Evolutionary conservation across 2,797 vertebrate genomes (phyloP).

Genomic region (Smutsia temminckii): DNA sequence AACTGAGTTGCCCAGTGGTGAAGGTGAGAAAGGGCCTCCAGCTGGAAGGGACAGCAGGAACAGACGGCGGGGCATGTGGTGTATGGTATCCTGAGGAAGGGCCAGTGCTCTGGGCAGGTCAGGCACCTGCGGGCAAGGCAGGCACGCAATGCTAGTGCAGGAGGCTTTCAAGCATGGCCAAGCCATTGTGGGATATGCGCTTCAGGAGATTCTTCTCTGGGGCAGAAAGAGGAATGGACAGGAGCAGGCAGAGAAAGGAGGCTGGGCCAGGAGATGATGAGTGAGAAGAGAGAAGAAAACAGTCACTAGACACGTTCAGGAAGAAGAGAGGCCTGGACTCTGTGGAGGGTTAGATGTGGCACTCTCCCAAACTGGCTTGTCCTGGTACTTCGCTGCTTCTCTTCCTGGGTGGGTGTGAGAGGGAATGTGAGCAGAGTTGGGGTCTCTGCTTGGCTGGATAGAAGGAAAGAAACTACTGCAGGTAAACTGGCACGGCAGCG

Average conservation of each 20-base stretch:
- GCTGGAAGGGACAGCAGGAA: not conserved
- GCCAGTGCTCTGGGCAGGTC: not conserved
- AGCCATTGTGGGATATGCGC: rapidly evolving
- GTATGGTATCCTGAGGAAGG: rapidly evolving
- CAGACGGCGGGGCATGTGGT: rapidly evolving
- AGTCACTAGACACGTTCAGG: too few species aligned
- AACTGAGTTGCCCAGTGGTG: rapidly evolving
- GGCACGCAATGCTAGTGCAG: not conserved
- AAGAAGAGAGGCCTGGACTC: not conserved
- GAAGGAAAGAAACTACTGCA: not conserved
- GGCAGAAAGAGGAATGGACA: not conserved
- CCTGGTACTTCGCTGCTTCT: too few species aligned
- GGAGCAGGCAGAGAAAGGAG: not conserved
- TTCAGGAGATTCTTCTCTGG: not conserved
- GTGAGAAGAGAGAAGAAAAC: not conserved
- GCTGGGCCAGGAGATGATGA: too few species aligned
- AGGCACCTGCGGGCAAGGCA: not conserved
- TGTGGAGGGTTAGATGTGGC: rapidly evolving
- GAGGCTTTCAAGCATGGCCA: not conserved
- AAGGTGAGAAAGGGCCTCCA: not conserved
- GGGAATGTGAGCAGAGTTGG: not conserved
- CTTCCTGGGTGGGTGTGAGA: not conserved
- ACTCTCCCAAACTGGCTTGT: rapidly evolving
- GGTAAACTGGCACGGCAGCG: too few species aligned
- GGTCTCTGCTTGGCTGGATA: not conserved